Evolutionary conservation across 2,113 vertebrate species (phyloP), one percentile per base, ranked within the genome.

Genomic region (Clarias gariepinus): DNA sequence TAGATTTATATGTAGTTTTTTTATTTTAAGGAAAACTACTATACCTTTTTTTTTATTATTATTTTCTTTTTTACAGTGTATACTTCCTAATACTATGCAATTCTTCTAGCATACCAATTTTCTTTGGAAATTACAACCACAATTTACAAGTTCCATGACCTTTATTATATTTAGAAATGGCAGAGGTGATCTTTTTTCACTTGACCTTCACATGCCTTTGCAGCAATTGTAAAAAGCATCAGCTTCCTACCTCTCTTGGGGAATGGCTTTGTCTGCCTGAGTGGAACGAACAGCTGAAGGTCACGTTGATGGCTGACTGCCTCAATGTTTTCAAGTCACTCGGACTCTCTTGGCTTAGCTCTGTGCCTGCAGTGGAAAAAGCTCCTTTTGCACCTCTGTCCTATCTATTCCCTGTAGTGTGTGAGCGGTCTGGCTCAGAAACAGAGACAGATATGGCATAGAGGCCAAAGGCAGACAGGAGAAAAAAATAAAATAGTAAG

Each of bases 111-210:
- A 47, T 28, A 19, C 15, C 33, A 28, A 28, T 36, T 69, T 86
- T 58, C 2, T 55, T 25, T 68, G 36, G 19, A 55, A 73, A 85
- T 33, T 21, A 66, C 74, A 85, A 61, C 47, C 47, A 47, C 47
- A 7, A 47, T 47, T 47, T 47, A 47, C 89, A 69, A 79, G 55
- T 84, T 91, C 89, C 91, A 91, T 92, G 93, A 93, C 92, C 92
- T 94, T 94, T 88, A 91, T 88, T 90, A 82, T 74, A 64, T 89
- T 73, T 89, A 76, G 78, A 90, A 91, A 93, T 89, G 89, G 91
- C 68, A 88, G 89, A 52, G 86, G 78, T 85, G 74, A 92, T 91
- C 91, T 91, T 3, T 89, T 84, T 78, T 47, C 41, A 1, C 21
- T 10, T 86, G 91, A 93, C 92, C 90, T 94, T 91, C 10, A 58